phyloP scores from a whole-genome alignment of 2,797 vertebrate genomes.

The Sebastes glaucus region DNA sequence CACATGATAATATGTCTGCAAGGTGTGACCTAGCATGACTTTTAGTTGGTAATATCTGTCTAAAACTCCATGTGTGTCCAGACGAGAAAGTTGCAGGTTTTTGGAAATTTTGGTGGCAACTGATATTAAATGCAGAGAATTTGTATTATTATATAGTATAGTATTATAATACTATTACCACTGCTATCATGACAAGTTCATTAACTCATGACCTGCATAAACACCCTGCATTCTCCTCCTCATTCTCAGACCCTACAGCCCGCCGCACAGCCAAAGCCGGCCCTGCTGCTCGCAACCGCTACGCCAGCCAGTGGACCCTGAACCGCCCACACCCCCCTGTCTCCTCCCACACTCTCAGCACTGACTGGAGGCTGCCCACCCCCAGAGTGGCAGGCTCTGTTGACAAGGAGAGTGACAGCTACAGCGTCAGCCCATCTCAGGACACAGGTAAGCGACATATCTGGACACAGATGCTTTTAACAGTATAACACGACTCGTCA shows the following conservation, averaged over 20 bases:
- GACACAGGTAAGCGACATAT: slow-evolving; percentile 86
- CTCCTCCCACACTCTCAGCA: slow-evolving; percentile 96
- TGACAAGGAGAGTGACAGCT: slow-evolving; percentile 98
- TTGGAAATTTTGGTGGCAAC: not conserved
- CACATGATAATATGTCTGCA: not conserved
- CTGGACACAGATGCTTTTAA: not conserved
- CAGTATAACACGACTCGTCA: not conserved
- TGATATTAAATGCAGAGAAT: not conserved
- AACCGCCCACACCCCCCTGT: slow-evolving; percentile 96
- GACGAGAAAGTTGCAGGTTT: not conserved
- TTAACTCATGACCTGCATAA: not conserved
- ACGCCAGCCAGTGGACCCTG: slow-evolving; percentile 98
- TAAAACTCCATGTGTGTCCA: not conserved
- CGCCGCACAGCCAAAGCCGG: slow-evolving; percentile 94
- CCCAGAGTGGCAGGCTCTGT: slow-evolving; percentile 92
- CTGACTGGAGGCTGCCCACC: slow-evolving; percentile 96
- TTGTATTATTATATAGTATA: no score
- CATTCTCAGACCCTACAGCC: slow-evolving; percentile 90
- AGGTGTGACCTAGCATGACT: not conserved
- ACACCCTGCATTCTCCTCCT: not conserved
- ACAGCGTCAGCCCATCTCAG: slow-evolving; percentile 98
- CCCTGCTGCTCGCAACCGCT: slow-evolving; percentile 92
- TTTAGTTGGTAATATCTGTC: not conserved
- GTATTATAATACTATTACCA: not conserved
- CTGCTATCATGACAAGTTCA: not conserved